These are phyloP conservation scores for Helarctos malayanus DNA, from an alignment of 2,797 vertebrate species.

Conservation along the genomic window DNA sequence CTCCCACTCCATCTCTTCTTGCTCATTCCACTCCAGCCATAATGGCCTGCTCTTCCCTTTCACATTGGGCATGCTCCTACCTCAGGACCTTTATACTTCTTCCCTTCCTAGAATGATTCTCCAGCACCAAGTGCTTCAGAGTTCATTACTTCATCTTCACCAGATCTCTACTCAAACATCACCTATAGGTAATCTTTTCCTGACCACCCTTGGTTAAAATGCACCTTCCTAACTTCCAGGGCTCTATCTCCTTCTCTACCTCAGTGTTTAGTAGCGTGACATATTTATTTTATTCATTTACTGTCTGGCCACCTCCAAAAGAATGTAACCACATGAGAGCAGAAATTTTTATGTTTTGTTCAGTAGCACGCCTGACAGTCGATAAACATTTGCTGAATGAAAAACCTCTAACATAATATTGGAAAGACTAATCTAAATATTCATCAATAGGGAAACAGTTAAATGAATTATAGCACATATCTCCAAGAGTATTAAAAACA, in stretches of 20 bases:
- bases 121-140: neutral
- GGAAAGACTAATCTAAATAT: constrained; percentile 33
- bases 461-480: constrained; percentile 6
- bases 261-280: neutral
- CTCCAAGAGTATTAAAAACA: constrained; percentile 32
- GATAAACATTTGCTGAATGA: constrained; percentile 41
- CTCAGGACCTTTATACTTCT: neutral
- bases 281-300: neutral
- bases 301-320: neutral
- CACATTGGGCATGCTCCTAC: neutral
- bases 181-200: neutral
- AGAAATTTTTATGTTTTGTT: constrained; percentile 16
- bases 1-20: too few species aligned
- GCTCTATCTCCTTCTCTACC: neutral
- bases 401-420: constrained; percentile 40
- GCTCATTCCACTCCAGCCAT: neutral
- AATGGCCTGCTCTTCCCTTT: neutral
- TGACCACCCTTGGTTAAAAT: neutral
- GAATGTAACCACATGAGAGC: neutral
- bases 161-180: constrained; percentile 18
- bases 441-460: neutral
- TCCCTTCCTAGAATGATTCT: neutral
- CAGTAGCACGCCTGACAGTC: constrained; percentile 6
- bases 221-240: neutral
- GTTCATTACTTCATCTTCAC: neutral